A percentile compares a stretch with the other conserved stretches of the same genome.
phyloP scores from a whole-genome alignment of 2,888 invertebrate genomes.

The Venusia cambrica region DNA sequence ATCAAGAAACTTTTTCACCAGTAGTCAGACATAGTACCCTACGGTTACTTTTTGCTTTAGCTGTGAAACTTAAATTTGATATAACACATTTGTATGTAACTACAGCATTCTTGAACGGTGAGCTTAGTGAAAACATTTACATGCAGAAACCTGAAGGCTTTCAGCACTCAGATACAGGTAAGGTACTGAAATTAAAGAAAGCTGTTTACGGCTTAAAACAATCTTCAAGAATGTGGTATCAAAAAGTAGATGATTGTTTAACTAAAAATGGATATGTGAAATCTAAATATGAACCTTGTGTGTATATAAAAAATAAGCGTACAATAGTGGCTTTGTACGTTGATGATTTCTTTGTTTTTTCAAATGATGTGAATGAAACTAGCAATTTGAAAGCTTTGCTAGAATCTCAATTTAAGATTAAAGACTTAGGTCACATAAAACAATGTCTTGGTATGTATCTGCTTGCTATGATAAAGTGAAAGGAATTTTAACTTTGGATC shows the following conservation, averaged over 20 bases:
- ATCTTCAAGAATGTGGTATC: conserved; percentile 30
- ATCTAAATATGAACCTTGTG: conserved; percentile 18
- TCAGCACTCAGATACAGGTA: conserved; percentile 8
- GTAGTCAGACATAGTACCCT: conserved; percentile 21
- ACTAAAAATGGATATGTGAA: conserved; percentile 18
- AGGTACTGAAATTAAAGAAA: conserved; percentile 30
- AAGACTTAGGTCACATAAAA: background rate
- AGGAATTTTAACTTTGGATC: background rate
- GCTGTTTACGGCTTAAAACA: conserved; percentile 35
- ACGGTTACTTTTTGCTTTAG: conserved; percentile 20
- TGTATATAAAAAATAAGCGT: background rate
- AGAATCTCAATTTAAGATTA: background rate
- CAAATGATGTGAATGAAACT: background rate
- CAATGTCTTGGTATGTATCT: background rate
- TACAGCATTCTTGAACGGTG: conserved; percentile 21
- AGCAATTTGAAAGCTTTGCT: background rate
- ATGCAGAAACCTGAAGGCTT: conserved; percentile 24
- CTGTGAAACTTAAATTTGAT: conserved; percentile 12
- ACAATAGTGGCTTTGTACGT: background rate
- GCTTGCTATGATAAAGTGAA: background rate
- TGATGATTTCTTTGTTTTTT: conserved; percentile 3
- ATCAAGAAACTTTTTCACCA: conserved; percentile 21
- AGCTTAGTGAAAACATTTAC: conserved; percentile 22
- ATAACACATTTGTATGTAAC: conserved; percentile 22
- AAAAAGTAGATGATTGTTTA: conserved; percentile 28